Base-by-base conservation (phyloP, 2,113 vertebrate genomes). In the Gallinago paraguaiae region DNA sequence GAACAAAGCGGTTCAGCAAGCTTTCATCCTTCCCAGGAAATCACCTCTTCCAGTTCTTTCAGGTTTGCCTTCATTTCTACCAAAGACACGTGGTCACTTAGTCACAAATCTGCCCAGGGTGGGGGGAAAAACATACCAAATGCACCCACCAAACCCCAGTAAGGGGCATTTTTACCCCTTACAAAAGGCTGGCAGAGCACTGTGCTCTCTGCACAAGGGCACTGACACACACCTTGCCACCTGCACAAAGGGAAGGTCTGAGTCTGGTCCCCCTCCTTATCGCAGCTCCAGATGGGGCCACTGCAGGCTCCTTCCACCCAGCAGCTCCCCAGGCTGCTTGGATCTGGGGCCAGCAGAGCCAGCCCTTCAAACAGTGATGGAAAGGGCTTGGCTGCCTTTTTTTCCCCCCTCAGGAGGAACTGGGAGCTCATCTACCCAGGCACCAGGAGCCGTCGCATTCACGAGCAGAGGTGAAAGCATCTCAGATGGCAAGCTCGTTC, bases 271-370 rank as follows among this genome's bases (percentile, higher is more conserved):
- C 15, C 43, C 18, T 11, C 33, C 35, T 30, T 7, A 35, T 6
- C 0, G 5, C 33, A 3, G 31, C 45, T 53, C 22, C 1, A 3
- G 46, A 31, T 15, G 48, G 22, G 43, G 54, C 2, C 5, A 35
- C 72, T 45, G 65, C 39, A 33, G 37, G 51, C 15, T 22, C 20
- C 56, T n/a, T n/a, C 33, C 56, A n/a, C 33, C 33, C 19, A n/a
- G 56, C 8, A 6, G 57, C 17, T 43, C 41, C 54, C 31, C 27
- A 10, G 19, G 64, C 31, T 39, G 18, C 37, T 13, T 27, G 30
- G 37, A 51, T n/a, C 20, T 0, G 16, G 45, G 39, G 33, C 8
- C 7, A 51, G 31, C 25, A n/a, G 68, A 53, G 16, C 23, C 59
- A 53, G 51, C 33, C 65, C 35, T 56, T 24, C 30, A 23, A 56